These are phyloP conservation scores for Barnardius zonarius DNA, from an alignment of 2,113 vertebrate species.

Conservation along the genomic window DNA sequence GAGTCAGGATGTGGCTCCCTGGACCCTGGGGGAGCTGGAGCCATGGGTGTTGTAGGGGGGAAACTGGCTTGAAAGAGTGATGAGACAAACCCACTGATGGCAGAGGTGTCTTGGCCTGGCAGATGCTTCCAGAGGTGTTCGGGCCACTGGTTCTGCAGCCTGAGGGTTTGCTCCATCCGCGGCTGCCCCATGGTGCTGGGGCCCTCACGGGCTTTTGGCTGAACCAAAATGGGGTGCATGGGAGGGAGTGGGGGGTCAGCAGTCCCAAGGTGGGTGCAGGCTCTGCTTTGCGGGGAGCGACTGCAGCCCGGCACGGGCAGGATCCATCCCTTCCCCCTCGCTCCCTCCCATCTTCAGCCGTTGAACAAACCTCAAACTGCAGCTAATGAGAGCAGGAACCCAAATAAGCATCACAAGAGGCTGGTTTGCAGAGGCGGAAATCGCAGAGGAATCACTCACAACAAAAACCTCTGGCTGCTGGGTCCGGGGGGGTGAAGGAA, in stretches of 20 bases:
- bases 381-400: constrained; percentile 37
- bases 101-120: neutral
- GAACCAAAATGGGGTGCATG: neutral
- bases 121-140: neutral
- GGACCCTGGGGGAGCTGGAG: accelerated
- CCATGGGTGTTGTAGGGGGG: neutral
- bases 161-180: neutral
- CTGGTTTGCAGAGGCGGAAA: constrained; percentile 60
- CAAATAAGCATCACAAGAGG: constrained; percentile 59
- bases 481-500: constrained; percentile 42
- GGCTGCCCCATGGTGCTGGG: neutral
- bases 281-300: neutral
- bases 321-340: neutral
- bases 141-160: neutral
- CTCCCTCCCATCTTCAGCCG: neutral
- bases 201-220: neutral
- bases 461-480: constrained; percentile 5
- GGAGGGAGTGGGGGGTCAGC: too few relatives aligned
- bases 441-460: constrained; percentile 62
- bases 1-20: neutral
- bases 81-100: neutral
- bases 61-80: neutral
- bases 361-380: constrained; percentile 25
- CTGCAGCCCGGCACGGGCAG: neutral
- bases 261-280: neutral